Conservation (phyloP, 1,140 invertebrate species). For the Dendroctonus valens region DNA sequence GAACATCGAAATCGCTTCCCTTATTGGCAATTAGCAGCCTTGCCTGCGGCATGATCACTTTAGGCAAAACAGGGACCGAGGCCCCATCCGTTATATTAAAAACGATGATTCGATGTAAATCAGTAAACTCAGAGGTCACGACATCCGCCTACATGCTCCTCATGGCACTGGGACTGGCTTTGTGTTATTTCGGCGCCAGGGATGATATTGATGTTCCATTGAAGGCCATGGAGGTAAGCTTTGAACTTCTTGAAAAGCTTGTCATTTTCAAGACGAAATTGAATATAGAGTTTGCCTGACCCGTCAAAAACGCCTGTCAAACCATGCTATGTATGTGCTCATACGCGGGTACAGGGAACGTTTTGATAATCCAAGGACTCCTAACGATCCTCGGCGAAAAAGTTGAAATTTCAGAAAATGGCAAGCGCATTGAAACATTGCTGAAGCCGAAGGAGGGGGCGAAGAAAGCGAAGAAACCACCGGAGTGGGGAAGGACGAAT, state of each 20-base stretch:
- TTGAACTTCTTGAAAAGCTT: neutral
- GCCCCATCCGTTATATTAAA: constrained; percentile 80
- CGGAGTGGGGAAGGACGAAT: constrained; percentile 48
- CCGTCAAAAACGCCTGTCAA: constrained; percentile 67
- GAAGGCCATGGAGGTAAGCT: constrained; percentile 65
- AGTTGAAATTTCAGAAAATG: constrained; percentile 34
- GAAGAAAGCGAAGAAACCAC: constrained; percentile 42
- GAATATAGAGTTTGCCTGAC: constrained; percentile 49
- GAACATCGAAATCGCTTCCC: constrained; percentile 69
- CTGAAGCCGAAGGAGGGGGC: constrained; percentile 51
- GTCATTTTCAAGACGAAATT: neutral
- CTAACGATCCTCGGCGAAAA: constrained; percentile 71
- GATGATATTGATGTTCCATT: constrained; percentile 73
- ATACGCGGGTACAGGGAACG: constrained; percentile 85
- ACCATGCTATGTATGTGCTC: constrained; percentile 80
- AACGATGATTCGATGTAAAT: constrained; percentile 69
- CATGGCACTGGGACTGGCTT: constrained; percentile 42
- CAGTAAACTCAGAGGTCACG: constrained; percentile 27
- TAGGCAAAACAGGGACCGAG: constrained; percentile 90
- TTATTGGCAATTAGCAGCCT: constrained; percentile 89
- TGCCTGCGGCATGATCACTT: constrained; percentile 90
- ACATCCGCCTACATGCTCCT: constrained; percentile 41
- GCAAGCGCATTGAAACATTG: constrained; percentile 32
- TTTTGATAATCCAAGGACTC: constrained; percentile 78
- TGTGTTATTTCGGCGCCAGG: constrained; percentile 56